Base-by-base conservation (phyloP, 1,140 invertebrate species). In the Aporrectodea caliginosa region DNA sequence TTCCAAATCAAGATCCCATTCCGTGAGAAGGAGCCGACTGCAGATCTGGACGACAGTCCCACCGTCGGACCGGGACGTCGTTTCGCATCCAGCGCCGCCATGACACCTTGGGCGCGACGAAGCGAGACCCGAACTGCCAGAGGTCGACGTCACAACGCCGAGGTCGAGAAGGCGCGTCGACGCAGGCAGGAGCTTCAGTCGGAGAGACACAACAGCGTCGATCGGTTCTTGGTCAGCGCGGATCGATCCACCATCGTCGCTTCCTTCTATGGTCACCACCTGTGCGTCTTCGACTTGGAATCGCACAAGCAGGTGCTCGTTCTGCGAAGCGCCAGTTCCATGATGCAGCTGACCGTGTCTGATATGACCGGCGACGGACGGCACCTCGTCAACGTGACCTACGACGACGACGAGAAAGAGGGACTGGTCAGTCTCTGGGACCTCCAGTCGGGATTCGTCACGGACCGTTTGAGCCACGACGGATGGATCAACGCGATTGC, bases 391-490 rank as follows among this genome's bases (percentile, higher is more conserved):
- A 84, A 85, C 43, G 83, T 86, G 30, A 88, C 85, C 74, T 88
- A 87, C 79, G 87, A 88, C 81, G 87, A 88, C 74, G 81, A 83
- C 14, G 82, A 81, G n/a, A 88, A 87, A 80, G 81, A 83, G 31
- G 87, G 87, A 76, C 87, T 86, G 80, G 86, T 88, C 0, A 87
- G 86, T 2, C 78, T 88, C 68, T 87, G 87, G 87, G 85, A 88
- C 75, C 85, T 85, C 34, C 27, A 73, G 14, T 81, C 82, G 1
- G 87, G 87, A 0, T 73, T 83, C 30, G 83, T 88, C 2, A 86
- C 85, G 75, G 83, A 83, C 31, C 79, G 86, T 12, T 80, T 88
- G 16, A 86, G 85, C 79, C 84, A 85, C 71, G 87, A 87, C 79
- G 85, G 82, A 34, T 82, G 87, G 77, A 86, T 88, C 1, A 82